phyloP scores from a whole-genome alignment of 2,113 vertebrate species.

The Fulmarus glacialis region DNA sequence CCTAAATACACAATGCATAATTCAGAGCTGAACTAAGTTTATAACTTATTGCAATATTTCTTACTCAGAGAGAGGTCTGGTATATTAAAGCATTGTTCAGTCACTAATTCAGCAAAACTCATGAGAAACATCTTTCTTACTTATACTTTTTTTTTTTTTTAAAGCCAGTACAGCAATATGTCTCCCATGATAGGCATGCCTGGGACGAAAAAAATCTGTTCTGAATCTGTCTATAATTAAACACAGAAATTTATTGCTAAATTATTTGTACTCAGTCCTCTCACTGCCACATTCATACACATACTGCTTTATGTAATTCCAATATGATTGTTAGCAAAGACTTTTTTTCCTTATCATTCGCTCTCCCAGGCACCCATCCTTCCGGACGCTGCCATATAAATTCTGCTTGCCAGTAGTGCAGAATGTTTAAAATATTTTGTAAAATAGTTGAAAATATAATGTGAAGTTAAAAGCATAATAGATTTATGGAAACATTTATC shows the following conservation, averaged over 20 bases:
- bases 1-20: constrained; percentile 81
- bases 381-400: not conserved
- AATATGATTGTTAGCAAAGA: not conserved
- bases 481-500: not conserved
- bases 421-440: not conserved
- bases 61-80: constrained; percentile 52
- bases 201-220: not conserved
- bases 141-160: not conserved
- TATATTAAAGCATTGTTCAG: constrained; percentile 67
- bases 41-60: constrained; percentile 75
- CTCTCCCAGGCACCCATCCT: not conserved
- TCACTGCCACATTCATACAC: not conserved
- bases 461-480: not conserved
- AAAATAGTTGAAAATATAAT: not conserved
- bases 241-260: constrained; percentile 9
- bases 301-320: not conserved
- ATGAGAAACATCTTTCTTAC: constrained; percentile 44
- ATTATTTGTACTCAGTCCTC: not conserved
- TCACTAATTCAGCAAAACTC: constrained; percentile 63
- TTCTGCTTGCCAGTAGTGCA: not conserved
- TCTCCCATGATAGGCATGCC: not conserved
- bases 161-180: not conserved
- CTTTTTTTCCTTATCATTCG: not conserved
- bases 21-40: constrained; percentile 77
- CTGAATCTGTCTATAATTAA: constrained; percentile 38